Base-by-base conservation (phyloP, 2,888 invertebrate genomes). In the Helicoverpa assulta region DNA sequence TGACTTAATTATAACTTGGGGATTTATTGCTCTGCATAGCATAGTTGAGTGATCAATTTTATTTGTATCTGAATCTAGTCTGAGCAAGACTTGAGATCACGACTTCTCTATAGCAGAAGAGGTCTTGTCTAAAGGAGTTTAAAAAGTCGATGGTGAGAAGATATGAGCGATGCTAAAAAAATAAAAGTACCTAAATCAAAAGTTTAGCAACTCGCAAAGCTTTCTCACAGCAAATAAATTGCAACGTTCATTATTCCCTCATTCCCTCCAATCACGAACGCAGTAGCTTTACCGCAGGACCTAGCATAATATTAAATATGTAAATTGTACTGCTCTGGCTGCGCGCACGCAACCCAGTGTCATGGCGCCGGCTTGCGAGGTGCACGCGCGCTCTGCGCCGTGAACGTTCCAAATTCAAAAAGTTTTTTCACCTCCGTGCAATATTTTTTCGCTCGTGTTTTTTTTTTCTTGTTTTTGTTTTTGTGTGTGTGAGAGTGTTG, bases 321-420 rank as follows among this genome's bases (percentile, higher is more conserved):
- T 92, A 93, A 92, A 86, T 87, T 87, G 85, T 88, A 76, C 70
- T 71, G 78, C 67, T 40, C 40, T 72, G 74, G 72, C 68, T 91
- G 91, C 91, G 92, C 90, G 76, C 78, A 87, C 91, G 92, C 92
- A 78, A 67, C 76, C 73, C 93, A 95, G 95, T 95, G 92, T 91
- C 90, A 95, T 94, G 95, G 94, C 94, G 93, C 89, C 88, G 91
- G 84, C 93, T 18, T 5, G 91, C 88, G 76, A 88, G 92, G 94
- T 91, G 92, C 92, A 88, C 84, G 85, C 83, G 86, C 88, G 86
- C 84, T 84, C 72, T 80, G 85, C 88, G 85, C 86, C 86, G 80
- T 86, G 72, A 76, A 40, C 43, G 53, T 57, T 72, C 67, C 47
- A 62, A 43, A 69, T 33, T 58, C 8, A 21, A 65, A 69, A 67